Evolutionary conservation across 2,113 vertebrate species (phyloP).

Genomic region (Anser brachyrhynchus): DNA sequence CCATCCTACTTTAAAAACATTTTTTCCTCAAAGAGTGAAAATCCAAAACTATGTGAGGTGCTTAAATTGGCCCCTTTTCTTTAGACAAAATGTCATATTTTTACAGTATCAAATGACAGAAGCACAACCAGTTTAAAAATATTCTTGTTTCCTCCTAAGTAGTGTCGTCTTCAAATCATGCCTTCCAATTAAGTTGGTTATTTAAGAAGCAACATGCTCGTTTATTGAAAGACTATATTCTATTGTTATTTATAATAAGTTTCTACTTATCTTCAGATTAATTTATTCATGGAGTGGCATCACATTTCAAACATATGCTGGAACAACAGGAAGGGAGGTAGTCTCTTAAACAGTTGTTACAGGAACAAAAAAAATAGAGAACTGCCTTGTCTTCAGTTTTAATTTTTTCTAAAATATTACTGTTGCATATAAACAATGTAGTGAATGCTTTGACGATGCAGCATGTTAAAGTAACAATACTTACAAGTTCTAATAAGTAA

Average conservation of each 20-base stretch:
- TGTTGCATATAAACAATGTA: not conserved
- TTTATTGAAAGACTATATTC: not conserved
- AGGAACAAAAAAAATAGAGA: not conserved
- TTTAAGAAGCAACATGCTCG: not conserved
- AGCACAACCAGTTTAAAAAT: not conserved
- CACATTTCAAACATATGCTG: not conserved
- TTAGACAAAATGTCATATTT: not conserved
- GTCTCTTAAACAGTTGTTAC: conserved; percentile 7
- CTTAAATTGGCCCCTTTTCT: not conserved
- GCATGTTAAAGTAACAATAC: not conserved
- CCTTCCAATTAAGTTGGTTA: not conserved
- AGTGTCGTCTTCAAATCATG: not conserved
- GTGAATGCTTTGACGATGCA: conserved; percentile 12
- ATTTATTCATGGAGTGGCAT: not conserved
- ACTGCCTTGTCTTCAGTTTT: not conserved
- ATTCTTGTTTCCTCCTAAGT: not conserved
- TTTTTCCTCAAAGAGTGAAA: not conserved
- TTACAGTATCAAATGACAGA: not conserved
- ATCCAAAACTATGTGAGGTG: not conserved
- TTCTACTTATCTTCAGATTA: not conserved
- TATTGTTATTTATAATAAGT: not conserved
- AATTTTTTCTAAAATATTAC: not conserved
- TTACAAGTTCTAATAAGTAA: not conserved
- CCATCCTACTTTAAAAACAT: too few species aligned
- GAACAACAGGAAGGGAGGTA: not conserved